Percentiles rank a stretch among this genome's conserved stretches.
phyloP scores from a whole-genome alignment of 2,888 invertebrate genomes.

The Dermolepida albohirtum region DNA sequence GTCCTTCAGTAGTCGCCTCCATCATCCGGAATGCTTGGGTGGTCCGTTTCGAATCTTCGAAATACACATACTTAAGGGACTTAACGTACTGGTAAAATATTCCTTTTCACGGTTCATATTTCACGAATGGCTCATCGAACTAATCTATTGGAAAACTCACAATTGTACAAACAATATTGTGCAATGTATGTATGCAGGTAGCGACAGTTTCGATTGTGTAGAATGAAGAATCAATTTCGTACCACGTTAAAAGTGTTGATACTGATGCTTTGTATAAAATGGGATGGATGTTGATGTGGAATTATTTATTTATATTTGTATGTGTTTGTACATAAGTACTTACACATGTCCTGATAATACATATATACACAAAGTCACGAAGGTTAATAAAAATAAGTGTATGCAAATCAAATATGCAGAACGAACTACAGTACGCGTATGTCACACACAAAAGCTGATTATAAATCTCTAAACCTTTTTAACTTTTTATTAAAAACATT shows the following conservation, averaged over 20 bases:
- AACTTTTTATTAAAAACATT: too few relatives aligned
- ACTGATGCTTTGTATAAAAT: too few relatives aligned
- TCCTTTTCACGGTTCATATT: not conserved
- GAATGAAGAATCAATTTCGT: conserved; percentile 16
- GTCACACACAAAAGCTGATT: too few relatives aligned
- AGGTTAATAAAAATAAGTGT: too few relatives aligned
- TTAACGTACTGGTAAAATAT: conserved; percentile 10
- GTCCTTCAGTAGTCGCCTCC: conserved; percentile 16
- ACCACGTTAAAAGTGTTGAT: conserved; percentile 7
- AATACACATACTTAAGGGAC: conserved; percentile 34
- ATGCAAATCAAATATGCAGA: too few relatives aligned
- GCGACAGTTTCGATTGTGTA: conserved; percentile 14
- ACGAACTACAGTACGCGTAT: too few relatives aligned
- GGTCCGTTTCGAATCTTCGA: conserved; percentile 18
- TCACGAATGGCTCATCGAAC: not conserved
- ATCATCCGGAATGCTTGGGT: conserved; percentile 21
- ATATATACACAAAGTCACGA: too few relatives aligned
- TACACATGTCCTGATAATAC: too few relatives aligned
- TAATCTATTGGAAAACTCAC: conserved; percentile 5
- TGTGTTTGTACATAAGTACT: too few relatives aligned
- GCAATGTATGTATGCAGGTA: conserved; percentile 10
- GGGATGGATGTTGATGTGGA: too few relatives aligned
- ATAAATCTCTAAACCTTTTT: too few relatives aligned
- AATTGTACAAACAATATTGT: not conserved
- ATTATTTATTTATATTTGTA: too few relatives aligned